These are phyloP conservation scores for Tauraco erythrolophus DNA, from an alignment of 2,113 vertebrate species.

Conservation along the genomic window DNA sequence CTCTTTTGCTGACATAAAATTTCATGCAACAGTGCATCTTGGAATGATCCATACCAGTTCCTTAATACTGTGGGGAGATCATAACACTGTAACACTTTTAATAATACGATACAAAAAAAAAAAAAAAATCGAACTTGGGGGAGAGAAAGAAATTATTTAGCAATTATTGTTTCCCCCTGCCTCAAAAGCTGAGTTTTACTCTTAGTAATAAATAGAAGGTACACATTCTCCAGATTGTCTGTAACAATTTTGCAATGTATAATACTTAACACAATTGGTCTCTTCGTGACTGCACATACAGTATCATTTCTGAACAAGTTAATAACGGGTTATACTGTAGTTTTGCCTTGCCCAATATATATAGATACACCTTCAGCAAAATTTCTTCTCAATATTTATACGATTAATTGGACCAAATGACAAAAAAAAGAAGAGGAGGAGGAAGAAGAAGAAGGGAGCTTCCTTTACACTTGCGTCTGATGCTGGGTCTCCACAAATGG, in stretches of 20 bases:
- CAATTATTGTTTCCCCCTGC: not conserved
- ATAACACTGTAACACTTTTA: conserved; percentile 66
- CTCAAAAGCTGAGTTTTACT: conserved; percentile 29
- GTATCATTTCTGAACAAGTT: conserved; percentile 49
- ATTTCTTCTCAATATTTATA: conserved; percentile 40
- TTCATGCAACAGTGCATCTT: conserved; percentile 15
- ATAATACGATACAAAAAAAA: conserved; percentile 31
- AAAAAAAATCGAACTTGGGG: too few relatives aligned
- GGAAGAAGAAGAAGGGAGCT: not conserved
- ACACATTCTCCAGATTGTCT: conserved; percentile 38
- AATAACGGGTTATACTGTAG: conserved; percentile 29
- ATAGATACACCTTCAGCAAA: conserved; percentile 45
- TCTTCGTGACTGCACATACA: conserved; percentile 49
- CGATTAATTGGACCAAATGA: conserved; percentile 30
- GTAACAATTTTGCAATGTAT: conserved; percentile 37
- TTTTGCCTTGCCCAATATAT: conserved; percentile 60
- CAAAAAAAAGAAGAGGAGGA: not conserved
- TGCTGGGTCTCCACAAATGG: conserved; percentile 88
- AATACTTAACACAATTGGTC: not conserved
- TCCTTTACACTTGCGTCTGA: conserved; percentile 92
- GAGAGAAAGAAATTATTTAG: not conserved
- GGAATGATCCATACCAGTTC: not conserved
- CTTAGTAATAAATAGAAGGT: conserved; percentile 48
- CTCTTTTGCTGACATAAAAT: conserved; percentile 18
- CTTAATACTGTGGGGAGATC: conserved; percentile 60